Base-by-base conservation (phyloP, 2,113 vertebrate species). In the Scatophagus argus region DNA sequence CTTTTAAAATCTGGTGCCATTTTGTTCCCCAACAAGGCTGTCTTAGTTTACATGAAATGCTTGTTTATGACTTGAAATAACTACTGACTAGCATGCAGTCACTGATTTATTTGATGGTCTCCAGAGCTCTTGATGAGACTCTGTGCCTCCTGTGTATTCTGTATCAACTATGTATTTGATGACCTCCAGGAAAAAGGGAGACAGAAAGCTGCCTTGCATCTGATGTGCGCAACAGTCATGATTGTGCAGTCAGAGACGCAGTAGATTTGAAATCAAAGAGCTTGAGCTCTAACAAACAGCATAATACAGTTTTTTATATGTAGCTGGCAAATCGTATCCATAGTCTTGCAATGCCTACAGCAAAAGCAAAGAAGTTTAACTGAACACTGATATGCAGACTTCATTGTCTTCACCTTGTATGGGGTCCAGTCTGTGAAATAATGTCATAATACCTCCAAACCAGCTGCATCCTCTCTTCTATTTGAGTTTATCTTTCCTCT, bases 231-330 rank as follows among this genome's bases (percentile, higher is more conserved):
- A 71, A 77, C 43, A 69, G 71, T 47, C 54, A 25, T 44, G 52
- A 77, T 39, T 71, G 58, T 52, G 64, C 36, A 78, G 79, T 81
- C 76, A 85, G 67, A 73, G 27, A 31, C 58, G n/a, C 23, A 62
- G 83, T 17, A 46, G 41, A 63, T 59, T 47, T 34, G 56, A 79
- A 72, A 66, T 74, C 36, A 44, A 17, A 56, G 23, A 72, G 63
- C 32, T 23, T 66, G 25, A 54, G 58, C 52, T 65, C 65, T 80
- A 13, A n/a, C 39, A 38, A n/a, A 6, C 39, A 65, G 34, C 29
- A 14, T 31, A 61, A 58, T 52, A 60, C 1, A 16, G 32, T 25
- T 63, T 23, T 79, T 76, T 51, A 47, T 74, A 59, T 83, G 67
- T 74, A 47, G 58, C 56, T 67, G 62, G n/a, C 31, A 74, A 71